These are phyloP conservation scores for Bibio marci DNA, from an alignment of 2,888 invertebrate species.

Conservation along the genomic window DNA sequence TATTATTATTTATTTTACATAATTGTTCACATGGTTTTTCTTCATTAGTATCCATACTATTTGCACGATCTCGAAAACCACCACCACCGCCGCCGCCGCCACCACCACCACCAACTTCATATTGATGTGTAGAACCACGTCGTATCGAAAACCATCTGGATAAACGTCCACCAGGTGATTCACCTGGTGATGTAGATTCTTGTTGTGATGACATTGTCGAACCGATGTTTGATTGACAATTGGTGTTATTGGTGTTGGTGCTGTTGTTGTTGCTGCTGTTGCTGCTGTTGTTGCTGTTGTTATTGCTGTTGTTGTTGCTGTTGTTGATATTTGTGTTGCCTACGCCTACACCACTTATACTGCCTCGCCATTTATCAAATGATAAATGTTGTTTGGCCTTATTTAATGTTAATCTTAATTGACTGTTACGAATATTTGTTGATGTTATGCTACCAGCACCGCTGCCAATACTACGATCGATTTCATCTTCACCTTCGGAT, in stretches of 20 bases:
- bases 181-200: conserved; percentile 38
- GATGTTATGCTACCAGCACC: conserved; percentile 6
- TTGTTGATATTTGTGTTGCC: conserved; percentile 17
- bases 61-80: conserved; percentile 10
- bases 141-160: conserved; percentile 82
- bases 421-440: conserved; percentile 45
- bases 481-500: conserved; percentile 46
- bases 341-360: conserved; percentile 26
- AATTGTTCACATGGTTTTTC: background rate
- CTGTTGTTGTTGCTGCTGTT: conserved; percentile 15
- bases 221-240: conserved; percentile 10
- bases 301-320: conserved; percentile 12
- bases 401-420: conserved; percentile 62
- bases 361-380: conserved; percentile 52
- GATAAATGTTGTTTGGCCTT: conserved; percentile 63
- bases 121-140: conserved; percentile 65
- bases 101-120: conserved; percentile 40
- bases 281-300: conserved; percentile 15
- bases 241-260: conserved; percentile 13
- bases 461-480: conserved; percentile 20
- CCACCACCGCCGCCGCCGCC: conserved; percentile 8
- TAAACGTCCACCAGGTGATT: conserved; percentile 55
- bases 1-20: conserved; percentile 10
- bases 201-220: conserved; percentile 14
- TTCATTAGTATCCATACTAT: conserved; percentile 18